Base-by-base conservation (phyloP, 2,888 invertebrate genomes). In the Drosophila phalerata region DNA sequence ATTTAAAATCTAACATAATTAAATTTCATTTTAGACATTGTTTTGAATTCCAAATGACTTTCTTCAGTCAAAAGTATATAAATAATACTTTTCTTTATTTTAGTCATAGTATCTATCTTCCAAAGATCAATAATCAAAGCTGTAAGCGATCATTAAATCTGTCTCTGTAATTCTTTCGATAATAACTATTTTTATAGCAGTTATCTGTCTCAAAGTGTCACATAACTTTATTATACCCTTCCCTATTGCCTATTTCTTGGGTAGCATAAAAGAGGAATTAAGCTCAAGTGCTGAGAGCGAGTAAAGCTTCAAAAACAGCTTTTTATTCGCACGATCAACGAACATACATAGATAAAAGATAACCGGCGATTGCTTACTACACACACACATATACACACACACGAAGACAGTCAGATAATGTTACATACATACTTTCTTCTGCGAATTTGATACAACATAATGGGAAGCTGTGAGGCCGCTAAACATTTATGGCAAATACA, bases 401-500 rank as follows among this genome's bases (percentile, higher is more conserved):
- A 43, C 11, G 48, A 22, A 32, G 11, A 48, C 17, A 15, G 5
- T 19, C 15, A 43, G 40, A 51, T 38, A 38, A 19, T 38, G 22
- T 32, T n/a, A 62, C 37, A 47, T 13, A 64, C 15, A 48, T 71
- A 65, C 64, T 85, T 78, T 75, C 72, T 73, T 79, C 15, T 42
- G 63, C 71, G 79, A 81, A 85, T 84, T 81, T 51, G 73, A 83
- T 75, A 73, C 75, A 60, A 48, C 68, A 72, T 71, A 57, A 61
- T 72, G 73, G 78, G 77, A 69, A 66, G 77, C 73, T 67, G 78
- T 34, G 37, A 68, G 56, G 42, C 72, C 62, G 62, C 65, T 69
- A 60, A 72, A 73, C 81, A 71, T 81, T 85, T 84, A 79, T 73
- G 79, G 75, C 77, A 72, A 81, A 85, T 86, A 75, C 85, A 85